These are phyloP conservation scores for Centropus bengalensis DNA, from an alignment of 2,113 vertebrate genomes.

Conservation along the genomic window DNA sequence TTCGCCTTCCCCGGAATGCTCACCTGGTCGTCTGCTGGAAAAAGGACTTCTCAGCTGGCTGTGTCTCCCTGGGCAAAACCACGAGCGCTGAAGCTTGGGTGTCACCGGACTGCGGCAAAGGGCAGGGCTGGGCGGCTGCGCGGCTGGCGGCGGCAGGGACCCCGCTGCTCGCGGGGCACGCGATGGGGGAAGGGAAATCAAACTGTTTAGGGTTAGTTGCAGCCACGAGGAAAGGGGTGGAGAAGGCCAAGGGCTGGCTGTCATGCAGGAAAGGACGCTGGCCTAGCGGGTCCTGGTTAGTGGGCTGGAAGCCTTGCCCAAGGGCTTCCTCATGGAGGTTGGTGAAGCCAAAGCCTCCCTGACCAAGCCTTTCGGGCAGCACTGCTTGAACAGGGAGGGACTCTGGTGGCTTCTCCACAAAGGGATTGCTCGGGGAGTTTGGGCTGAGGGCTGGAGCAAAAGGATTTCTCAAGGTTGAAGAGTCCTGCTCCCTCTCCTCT, in stretches of 20 bases:
- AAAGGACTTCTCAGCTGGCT: constrained; percentile 79
- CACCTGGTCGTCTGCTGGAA: constrained; percentile 87
- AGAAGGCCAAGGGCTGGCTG: constrained; percentile 74
- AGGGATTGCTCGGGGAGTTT: constrained; percentile 22
- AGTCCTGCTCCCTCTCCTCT: not conserved
- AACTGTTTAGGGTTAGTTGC: constrained; percentile 60
- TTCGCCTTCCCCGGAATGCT: constrained; percentile 65
- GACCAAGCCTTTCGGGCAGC: constrained; percentile 53
- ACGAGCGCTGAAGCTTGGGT: constrained; percentile 77
- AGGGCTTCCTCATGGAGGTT: constrained; percentile 20
- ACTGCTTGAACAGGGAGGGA: not conserved
- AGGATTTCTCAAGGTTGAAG: constrained; percentile 32
- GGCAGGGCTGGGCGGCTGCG: constrained; percentile 65
- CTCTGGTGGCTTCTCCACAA: not conserved
- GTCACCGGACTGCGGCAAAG: constrained; percentile 67
- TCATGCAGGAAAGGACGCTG: constrained; percentile 62
- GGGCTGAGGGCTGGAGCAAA: constrained; percentile 17
- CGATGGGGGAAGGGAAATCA: constrained; percentile 65
- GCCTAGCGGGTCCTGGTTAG: constrained; percentile 50
- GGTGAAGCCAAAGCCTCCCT: constrained; percentile 22
- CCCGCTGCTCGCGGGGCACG: constrained; percentile 41
- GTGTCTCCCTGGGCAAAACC: constrained; percentile 93
- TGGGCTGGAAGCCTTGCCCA: constrained; percentile 53
- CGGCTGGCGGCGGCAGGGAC: constrained; percentile 43
- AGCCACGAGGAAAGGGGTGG: constrained; percentile 73